Base-by-base conservation (phyloP, 2,888 invertebrate genomes). In the Megaustenia siamemsis region DNA sequence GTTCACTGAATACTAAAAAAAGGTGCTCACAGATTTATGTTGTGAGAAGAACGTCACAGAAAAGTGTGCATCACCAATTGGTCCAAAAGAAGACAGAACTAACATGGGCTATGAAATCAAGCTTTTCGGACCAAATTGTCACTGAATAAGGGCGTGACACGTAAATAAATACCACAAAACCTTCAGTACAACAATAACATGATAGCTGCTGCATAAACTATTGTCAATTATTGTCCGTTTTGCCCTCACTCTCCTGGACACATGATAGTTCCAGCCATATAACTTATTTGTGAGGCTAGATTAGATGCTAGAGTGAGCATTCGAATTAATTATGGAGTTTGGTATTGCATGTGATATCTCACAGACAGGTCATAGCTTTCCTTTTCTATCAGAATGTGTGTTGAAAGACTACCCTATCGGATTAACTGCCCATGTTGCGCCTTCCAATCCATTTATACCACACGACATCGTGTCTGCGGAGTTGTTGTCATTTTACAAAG, bases 271-370 rank as follows among this genome's bases (percentile, higher is more conserved):
- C n/a, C n/a, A n/a, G n/a, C n/a, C n/a, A n/a, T n/a, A n/a, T n/a
- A n/a, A n/a, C n/a, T n/a, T n/a, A n/a, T n/a, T n/a, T n/a, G n/a
- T n/a, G n/a, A n/a, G n/a, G n/a, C n/a, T n/a, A n/a, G n/a, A n/a
- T n/a, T n/a, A n/a, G n/a, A n/a, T n/a, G n/a, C n/a, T n/a, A n/a
- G n/a, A n/a, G n/a, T n/a, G n/a, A n/a, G n/a, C n/a, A n/a, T n/a
- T n/a, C n/a, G n/a, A n/a, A n/a, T n/a, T n/a, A 73, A 45, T 32
- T 6, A 81, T 82, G 75, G 82, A 82, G 45, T 75, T 49, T 45
- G 73, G 82, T 4, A 63, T 82, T 43, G 66, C 82, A 10, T 75
- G 56, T 32, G 66, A 75, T 10, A 69, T 35, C 24, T 75, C 82
- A 1, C 6, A 35, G 24, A 38, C 63, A 38, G 82, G 49, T 5